A percentile compares a stretch with the other conserved stretches of the same genome.
phyloP scores from a whole-genome alignment of 2,797 vertebrate genomes.

The Eupleurogrammus muticus region DNA sequence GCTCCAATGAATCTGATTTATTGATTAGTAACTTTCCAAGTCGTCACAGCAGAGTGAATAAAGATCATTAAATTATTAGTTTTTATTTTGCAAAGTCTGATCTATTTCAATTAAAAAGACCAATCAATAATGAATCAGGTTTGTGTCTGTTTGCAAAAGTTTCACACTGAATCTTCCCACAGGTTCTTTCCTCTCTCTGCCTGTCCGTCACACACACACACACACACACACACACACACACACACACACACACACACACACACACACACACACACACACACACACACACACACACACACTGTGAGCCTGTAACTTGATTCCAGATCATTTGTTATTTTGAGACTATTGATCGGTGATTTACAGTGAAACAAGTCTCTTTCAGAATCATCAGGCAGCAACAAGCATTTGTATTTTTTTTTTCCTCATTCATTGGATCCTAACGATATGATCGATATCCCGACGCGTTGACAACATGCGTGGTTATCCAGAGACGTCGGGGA shows the following conservation, averaged over 20 bases:
- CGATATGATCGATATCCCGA: slow-evolving; percentile 56
- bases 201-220: no score
- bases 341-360: slow-evolving; percentile 68
- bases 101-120: neutral
- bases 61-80: no score
- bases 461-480: slow-evolving; percentile 58
- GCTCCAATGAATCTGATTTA: no score
- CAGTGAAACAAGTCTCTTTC: slow-evolving; percentile 61
- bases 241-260: no score
- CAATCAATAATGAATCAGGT: neutral
- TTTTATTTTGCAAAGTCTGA: neutral
- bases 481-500: slow-evolving; percentile 26
- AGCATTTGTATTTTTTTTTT: slow-evolving; percentile 44
- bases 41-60: no score
- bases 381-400: slow-evolving; percentile 46
- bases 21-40: no score
- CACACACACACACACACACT: slow-evolving; percentile 7
- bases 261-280: neutral
- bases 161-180: neutral
- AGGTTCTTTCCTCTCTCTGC: no score
- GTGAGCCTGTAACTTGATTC: slow-evolving; percentile 51
- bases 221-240: no score
- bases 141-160: neutral
- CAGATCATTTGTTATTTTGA: slow-evolving; percentile 68
- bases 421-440: slow-evolving; percentile 58